These are phyloP conservation scores for Haemorhous mexicanus DNA, from an alignment of 2,113 vertebrate genomes.

Conservation along the genomic window DNA sequence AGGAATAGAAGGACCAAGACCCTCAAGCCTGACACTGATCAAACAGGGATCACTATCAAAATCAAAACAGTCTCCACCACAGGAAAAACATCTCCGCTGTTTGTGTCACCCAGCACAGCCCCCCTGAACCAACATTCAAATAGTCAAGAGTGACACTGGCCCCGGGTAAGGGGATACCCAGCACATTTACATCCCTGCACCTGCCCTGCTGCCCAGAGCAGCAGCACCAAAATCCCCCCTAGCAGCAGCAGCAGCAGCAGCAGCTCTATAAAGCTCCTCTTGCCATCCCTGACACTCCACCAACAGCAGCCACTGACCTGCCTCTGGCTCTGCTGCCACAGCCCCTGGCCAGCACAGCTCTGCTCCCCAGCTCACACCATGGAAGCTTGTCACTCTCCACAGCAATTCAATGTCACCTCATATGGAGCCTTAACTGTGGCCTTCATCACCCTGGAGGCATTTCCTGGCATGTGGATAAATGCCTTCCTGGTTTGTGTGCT, in stretches of 20 bases:
- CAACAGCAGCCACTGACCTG: no score
- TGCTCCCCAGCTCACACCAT: no score
- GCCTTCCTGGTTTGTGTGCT: no score
- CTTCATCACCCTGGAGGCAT: no score
- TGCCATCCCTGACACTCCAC: background rate
- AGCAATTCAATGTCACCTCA: no score
- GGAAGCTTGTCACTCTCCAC: no score
- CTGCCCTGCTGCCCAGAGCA: background rate
- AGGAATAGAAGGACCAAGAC: no score
- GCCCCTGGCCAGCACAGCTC: no score
- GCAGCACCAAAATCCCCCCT: background rate
- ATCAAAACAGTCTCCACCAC: background rate
- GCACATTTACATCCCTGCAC: background rate
- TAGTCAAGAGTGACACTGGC: background rate
- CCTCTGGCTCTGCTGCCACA: no score
- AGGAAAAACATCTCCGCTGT: background rate
- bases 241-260: background rate
- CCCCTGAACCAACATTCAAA: background rate
- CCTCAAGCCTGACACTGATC: no score
- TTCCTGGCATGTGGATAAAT: no score
- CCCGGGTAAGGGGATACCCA: background rate
- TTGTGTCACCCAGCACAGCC: background rate
- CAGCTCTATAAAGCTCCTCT: background rate
- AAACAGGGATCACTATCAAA: background rate
- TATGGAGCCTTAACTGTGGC: no score